Base-by-base conservation (phyloP, 2,888 invertebrate species). In the Smittia aterrima region DNA sequence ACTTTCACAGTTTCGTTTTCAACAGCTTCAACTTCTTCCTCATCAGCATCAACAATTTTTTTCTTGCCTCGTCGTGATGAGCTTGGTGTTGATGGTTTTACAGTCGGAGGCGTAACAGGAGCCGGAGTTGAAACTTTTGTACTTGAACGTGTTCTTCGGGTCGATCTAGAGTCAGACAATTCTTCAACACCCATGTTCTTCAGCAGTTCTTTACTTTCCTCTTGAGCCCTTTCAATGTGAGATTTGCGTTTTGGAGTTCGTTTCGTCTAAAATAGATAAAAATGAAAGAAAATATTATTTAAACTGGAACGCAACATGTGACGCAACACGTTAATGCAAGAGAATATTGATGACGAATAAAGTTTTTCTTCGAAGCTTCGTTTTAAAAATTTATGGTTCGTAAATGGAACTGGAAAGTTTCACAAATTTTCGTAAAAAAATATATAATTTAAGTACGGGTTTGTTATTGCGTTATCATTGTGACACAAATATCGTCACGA, bases 161-260 rank as follows among this genome's bases (percentile, higher is more conserved):
- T 82, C 9, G 64, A 27, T 11, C 74, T 38, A n/a, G 41, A 20
- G 6, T 66, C 66, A 2, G 40, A 18, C 40, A 67, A 7, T 67
- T 82, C 82, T 70, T 81, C 82, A 13, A 82, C 82, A n/a, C 83
- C 83, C 79, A 83, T 80, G 25, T 78, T 81, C 74, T 82, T 81
- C 0, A 83, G 80, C 13, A 83, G 77, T 70, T 82, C 82, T 75
- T 82, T 83, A 62, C 82, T 83, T 77, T 83, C 83, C 11, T 80
- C 80, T 75, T 82, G 82, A 66, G 81, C 82, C n/a, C 81, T 79
- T 77, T 83, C 82, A 76, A 82, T 79, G 27, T 80, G 81, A 6
- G 83, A 80, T 75, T 80, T 78, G 1, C 83, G 80, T 77, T 82
- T 83, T 1, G 82, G 82, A 1, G 82, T 82, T 27, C 82, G 79